Evolutionary conservation across 2,797 vertebrate genomes (phyloP), one percentile per base, ranked within the genome.

Genomic region (Danio albolineatus): DNA sequence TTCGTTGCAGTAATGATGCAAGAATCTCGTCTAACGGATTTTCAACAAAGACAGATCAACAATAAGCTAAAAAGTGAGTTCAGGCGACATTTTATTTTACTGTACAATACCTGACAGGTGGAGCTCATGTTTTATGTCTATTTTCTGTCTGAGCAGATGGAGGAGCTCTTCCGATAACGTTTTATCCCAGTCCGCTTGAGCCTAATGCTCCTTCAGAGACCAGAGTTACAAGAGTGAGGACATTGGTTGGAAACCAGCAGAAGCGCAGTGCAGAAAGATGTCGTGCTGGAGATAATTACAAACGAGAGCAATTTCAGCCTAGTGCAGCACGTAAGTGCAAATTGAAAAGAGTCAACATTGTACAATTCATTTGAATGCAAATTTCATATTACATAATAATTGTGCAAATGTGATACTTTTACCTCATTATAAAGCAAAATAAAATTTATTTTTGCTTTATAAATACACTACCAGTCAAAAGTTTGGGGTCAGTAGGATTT

Each of bases 1-100:
- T 36, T 60, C 10, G 39, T 64, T 8, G n/a, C 88, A 99, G 98
- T 87, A 14, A 96, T 98, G 95, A 97, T 97, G 95, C 90, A 95
- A 84, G 94, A 96, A 84, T 92, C 94, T 7, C 92, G 82, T 41
- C 89, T 99, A 79, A 94, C 90, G 0, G 89, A 74, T 67, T 92
- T 93, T 79, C 96, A 97, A 82, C 94, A 91, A 86, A 93, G 93
- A 64, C 89, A 93, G 86, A 90, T 96, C 84, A 90, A 87, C 82
- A 86, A 91, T 64, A 87, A 79, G 16, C 51, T 96, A 59, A 91
- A 93, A 78, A 91, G 97, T 98, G 91, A 94, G 96, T 73, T 59
- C 12, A 59, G 3, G 39, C 53, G 69, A 41, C 0, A 13, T 60
- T 46, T 46, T 8, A 36, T 57, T 41, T 43, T 54, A 62, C n/a